These are phyloP conservation scores for Synergus umbraculus DNA, from an alignment of 2,888 invertebrate species.

Conservation along the genomic window DNA sequence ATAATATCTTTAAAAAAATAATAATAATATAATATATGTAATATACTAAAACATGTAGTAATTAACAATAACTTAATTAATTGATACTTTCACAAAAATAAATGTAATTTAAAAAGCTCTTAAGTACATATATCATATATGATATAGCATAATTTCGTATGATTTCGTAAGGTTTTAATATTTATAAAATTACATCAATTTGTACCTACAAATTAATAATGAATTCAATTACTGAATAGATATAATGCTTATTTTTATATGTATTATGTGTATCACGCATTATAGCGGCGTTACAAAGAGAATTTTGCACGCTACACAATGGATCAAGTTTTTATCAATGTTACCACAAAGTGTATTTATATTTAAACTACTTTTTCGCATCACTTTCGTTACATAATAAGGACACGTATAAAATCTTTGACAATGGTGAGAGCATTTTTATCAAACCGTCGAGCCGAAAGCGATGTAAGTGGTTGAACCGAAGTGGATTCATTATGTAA, in stretches of 20 bases:
- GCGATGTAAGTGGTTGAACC: constrained; percentile 54
- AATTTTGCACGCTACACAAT: not conserved
- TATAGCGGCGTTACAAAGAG: not conserved
- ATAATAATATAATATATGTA: no score
- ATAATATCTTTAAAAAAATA: not conserved
- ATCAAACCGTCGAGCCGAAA: constrained; percentile 47
- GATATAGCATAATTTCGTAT: not conserved
- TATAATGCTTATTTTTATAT: not conserved
- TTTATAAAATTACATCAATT: not conserved
- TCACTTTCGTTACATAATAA: constrained; percentile 40
- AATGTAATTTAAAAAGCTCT: no score
- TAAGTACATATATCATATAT: no score
- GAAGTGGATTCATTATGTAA: constrained; percentile 67
- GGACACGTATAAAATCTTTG: constrained; percentile 54
- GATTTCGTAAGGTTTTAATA: not conserved
- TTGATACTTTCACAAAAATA: no score
- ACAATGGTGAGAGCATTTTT: constrained; percentile 53
- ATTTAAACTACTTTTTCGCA: constrained; percentile 7
- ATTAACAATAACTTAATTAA: no score
- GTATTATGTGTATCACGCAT: not conserved
- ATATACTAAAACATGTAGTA: no score
- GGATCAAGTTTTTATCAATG: not conserved
- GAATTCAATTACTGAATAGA: not conserved
- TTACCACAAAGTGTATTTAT: not conserved
- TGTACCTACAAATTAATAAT: not conserved